Evolutionary conservation across 1,140 invertebrate genomes (phyloP), one percentile per base, ranked within the genome.

Genomic region (Trissolcus basalis): DNA sequence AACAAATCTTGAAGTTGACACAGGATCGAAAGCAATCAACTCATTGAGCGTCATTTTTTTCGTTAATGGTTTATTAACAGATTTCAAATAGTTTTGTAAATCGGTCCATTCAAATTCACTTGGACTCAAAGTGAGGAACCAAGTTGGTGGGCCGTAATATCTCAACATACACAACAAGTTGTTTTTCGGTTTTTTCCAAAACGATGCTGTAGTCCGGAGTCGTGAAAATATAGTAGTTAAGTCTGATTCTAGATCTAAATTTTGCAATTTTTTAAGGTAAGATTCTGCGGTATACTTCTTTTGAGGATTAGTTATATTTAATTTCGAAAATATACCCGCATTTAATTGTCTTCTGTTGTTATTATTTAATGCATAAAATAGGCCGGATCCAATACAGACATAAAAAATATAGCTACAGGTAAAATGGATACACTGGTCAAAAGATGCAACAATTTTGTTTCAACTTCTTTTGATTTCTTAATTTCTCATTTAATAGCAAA

Each of bases 51-150:
- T 41, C 32, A 36, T 74, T 16, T 45, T 48, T 15, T 55, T 43
- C 27, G 63, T 16, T 50, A 53, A 36, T 5, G 47, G 51, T 13
- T 16, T 56, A 49, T 78, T 71, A 16, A 75, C 60, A 11, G 19
- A 14, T 16, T 39, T 15, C 12, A 78, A 60, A 44, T 64, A 78
- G 6, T 54, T 12, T 41, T 19, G 16, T 14, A 75, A 49, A 15
- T 60, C 64, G 12, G 75, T 48, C 80, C 82, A 84, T 13, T 33
- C 19, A 4, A 1, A 85, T 69, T 86, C 82, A 14, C 61, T 73
- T 9, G 83, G 81, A 71, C 82, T 85, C 7, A 85, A 59, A 7
- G 83, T 84, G 0, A 87, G 41, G 76, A 85, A 87, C 77, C 81
- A 86, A 7, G 79, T 85, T 13, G 79, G 80, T 12, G 82, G 80